Evolutionary conservation across 2,113 vertebrate genomes (phyloP).

Genomic region (Nymphicus hollandicus): DNA sequence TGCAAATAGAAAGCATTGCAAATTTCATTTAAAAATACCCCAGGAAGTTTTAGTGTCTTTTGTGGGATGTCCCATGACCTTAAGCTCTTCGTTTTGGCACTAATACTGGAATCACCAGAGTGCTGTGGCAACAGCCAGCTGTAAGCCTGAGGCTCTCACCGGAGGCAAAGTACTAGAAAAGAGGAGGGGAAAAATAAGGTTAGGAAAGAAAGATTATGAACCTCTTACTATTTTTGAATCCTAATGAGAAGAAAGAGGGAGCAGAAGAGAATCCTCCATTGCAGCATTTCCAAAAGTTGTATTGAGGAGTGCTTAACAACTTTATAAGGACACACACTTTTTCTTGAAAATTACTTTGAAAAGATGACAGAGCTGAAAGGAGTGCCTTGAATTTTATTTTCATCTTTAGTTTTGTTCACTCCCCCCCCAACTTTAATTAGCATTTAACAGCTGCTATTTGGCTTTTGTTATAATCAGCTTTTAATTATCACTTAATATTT

Average conservation of each 20-base stretch:
- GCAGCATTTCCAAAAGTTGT: neutral
- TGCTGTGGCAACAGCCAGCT: neutral
- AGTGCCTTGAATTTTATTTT: neutral
- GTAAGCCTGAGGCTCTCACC: neutral
- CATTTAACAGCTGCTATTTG: neutral
- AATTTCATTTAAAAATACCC: neutral
- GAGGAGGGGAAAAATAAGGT: neutral
- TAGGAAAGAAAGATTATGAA: neutral
- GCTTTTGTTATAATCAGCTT: neutral
- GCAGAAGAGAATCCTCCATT: neutral
- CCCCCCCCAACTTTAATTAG: neutral
- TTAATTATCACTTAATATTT: neutral
- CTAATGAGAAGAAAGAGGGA: neutral
- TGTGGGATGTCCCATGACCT: neutral
- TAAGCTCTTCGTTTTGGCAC: neutral
- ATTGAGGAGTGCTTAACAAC: neutral
- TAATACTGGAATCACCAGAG: neutral
- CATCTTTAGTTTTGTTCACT: neutral
- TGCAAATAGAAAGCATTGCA: neutral
- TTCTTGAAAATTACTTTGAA: neutral
- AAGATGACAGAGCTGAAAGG: neutral
- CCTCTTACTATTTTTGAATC: neutral
- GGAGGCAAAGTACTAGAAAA: neutral
- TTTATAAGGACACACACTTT: neutral
- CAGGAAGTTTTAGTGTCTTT: neutral